Evolutionary conservation across 2,113 vertebrate genomes (phyloP).

Genomic region (Ptyas mucosa): DNA sequence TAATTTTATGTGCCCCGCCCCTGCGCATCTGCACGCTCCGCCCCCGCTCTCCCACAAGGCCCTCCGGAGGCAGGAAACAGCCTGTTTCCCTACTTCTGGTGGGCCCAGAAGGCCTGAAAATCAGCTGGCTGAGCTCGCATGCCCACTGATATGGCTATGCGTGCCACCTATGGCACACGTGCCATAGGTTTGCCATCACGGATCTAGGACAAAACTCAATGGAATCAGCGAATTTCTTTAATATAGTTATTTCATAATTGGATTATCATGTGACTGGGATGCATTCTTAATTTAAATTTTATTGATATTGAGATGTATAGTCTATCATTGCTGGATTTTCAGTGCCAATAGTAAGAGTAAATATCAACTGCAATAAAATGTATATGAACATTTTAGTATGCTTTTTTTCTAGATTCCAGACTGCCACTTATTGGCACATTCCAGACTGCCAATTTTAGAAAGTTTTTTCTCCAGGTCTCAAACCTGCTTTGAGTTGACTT

Average conservation of each 20-base stretch:
- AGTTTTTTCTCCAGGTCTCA: background rate
- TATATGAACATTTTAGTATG: background rate
- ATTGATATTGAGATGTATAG: background rate
- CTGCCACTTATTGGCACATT: background rate
- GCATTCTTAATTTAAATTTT: background rate
- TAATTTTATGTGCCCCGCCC: no score
- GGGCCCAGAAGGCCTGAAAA: no score
- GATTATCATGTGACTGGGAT: background rate
- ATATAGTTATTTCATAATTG: background rate
- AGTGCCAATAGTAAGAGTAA: background rate
- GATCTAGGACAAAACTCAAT: background rate
- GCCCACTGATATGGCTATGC: no score
- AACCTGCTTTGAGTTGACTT: background rate
- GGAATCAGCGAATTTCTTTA: background rate
- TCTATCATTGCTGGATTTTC: background rate
- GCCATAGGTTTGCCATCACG: no score
- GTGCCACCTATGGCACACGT: no score
- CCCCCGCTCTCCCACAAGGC: no score
- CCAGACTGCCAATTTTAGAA: background rate
- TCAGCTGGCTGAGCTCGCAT: no score
- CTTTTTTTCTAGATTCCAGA: background rate
- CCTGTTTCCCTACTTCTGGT: no score
- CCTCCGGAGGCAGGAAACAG: no score
- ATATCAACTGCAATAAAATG: background rate
- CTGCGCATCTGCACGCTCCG: no score